Evolutionary conservation across 2,888 invertebrate genomes (phyloP).

Genomic region (Erynnis tages): DNA sequence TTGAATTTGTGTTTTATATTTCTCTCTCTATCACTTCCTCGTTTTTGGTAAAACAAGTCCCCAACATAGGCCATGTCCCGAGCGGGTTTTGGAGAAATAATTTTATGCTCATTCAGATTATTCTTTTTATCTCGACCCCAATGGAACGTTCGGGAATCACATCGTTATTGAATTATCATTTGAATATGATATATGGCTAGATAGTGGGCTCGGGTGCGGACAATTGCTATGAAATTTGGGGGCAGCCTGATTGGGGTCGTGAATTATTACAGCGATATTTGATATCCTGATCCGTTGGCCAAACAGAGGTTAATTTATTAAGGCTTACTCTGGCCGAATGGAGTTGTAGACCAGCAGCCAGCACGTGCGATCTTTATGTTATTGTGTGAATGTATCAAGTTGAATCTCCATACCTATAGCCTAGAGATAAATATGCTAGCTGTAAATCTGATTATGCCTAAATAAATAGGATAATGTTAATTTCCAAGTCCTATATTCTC

Average conservation of each 20-base stretch:
- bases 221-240: conserved; percentile 68
- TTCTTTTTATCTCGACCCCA: conserved; percentile 63
- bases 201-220: conserved; percentile 59
- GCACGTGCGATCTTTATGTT: no score
- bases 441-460: no score
- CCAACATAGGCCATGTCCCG: conserved; percentile 58
- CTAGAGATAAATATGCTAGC: no score
- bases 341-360: no score
- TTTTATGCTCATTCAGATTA: conserved; percentile 72
- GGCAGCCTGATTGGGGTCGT: conserved; percentile 57
- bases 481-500: no score
- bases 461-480: no score
- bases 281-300: conserved; percentile 35
- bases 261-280: conserved; percentile 57
- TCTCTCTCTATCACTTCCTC: not conserved
- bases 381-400: no score
- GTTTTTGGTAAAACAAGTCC: not conserved
- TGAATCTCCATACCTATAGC: no score
- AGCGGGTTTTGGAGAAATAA: conserved; percentile 57
- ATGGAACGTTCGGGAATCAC: conserved; percentile 62
- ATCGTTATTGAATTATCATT: conserved; percentile 77
- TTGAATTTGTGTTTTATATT: not conserved
- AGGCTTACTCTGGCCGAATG: conserved; percentile 4
- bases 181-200: conserved; percentile 73
- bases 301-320: conserved; percentile 24